Percentiles rank a stretch among this genome's conserved stretches.
Conservation (phyloP, 1,140 invertebrate genomes). For the Drosophila dunni region DNA sequence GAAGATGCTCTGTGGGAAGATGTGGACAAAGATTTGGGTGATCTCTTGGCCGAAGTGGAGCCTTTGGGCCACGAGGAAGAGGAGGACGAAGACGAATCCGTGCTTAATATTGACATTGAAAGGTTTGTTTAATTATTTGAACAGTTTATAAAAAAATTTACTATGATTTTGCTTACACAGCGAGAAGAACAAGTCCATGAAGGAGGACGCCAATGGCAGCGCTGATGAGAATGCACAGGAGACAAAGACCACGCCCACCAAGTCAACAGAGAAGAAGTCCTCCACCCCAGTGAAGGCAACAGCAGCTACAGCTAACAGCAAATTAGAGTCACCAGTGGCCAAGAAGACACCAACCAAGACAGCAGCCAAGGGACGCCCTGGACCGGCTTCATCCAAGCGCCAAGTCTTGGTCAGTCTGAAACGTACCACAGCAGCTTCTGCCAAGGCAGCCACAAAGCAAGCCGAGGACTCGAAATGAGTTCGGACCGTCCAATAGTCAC, state of each 20-base stretch:
- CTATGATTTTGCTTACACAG: slow-evolving; percentile 36
- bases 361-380: slow-evolving; percentile 55
- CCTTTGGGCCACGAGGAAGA: slow-evolving; percentile 87
- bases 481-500: slow-evolving; percentile 29
- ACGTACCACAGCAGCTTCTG: slow-evolving; percentile 55
- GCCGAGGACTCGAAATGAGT: slow-evolving; percentile 59
- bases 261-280: slow-evolving; percentile 56
- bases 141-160: not conserved
- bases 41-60: slow-evolving; percentile 88
- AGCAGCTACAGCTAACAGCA: slow-evolving; percentile 4
- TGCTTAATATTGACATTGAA: slow-evolving; percentile 85
- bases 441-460: slow-evolving; percentile 60
- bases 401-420: slow-evolving; percentile 71
- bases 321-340: slow-evolving; percentile 23
- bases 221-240: slow-evolving; percentile 54
- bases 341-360: slow-evolving; percentile 60
- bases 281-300: slow-evolving; percentile 37
- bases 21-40: slow-evolving; percentile 90
- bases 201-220: slow-evolving; percentile 62
- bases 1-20: slow-evolving; percentile 90
- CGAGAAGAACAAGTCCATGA: slow-evolving; percentile 75
- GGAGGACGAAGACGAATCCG: slow-evolving; percentile 90
- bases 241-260: slow-evolving; percentile 25
- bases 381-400: slow-evolving; percentile 66
- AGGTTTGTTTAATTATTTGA: slow-evolving; percentile 43